Conservation (phyloP, 2,888 invertebrate species). For the Cremastinae sp. region DNA sequence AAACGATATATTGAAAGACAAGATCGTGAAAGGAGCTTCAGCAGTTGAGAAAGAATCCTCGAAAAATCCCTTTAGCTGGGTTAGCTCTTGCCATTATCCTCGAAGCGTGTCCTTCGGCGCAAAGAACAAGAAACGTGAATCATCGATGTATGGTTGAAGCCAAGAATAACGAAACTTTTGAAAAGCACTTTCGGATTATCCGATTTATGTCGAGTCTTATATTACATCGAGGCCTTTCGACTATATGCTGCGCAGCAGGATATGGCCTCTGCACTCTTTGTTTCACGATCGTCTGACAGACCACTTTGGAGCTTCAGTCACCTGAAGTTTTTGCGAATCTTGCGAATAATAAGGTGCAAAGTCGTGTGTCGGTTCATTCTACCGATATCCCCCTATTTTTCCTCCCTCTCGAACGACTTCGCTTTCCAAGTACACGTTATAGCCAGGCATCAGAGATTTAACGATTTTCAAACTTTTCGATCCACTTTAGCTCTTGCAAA, state of each 20-base stretch:
- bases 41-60: conserved; percentile 12
- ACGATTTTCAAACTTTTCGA: conserved; percentile 67
- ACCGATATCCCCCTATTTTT: conserved; percentile 39
- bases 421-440: conserved; percentile 22
- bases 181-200: conserved; percentile 51
- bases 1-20: too few relatives aligned
- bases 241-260: conserved; percentile 19
- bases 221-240: conserved; percentile 26
- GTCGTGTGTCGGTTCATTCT: conserved; percentile 54
- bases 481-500: conserved; percentile 40
- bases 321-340: conserved; percentile 44
- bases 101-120: conserved; percentile 60
- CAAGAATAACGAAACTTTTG: conserved; percentile 43
- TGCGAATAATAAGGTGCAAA: conserved; percentile 55
- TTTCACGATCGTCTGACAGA: conserved; percentile 34
- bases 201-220: conserved; percentile 42
- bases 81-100: conserved; percentile 67
- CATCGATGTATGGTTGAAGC: conserved; percentile 7
- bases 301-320: conserved; percentile 50
- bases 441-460: conserved; percentile 57
- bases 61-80: conserved; percentile 70
- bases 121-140: conserved; percentile 47
- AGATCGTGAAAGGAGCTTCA: conserved; percentile 38
- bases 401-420: too few relatives aligned
- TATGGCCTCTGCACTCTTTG: conserved; percentile 9